phyloP scores from a whole-genome alignment of 1,140 invertebrate genomes.

The Macrocentrus cingulum region DNA sequence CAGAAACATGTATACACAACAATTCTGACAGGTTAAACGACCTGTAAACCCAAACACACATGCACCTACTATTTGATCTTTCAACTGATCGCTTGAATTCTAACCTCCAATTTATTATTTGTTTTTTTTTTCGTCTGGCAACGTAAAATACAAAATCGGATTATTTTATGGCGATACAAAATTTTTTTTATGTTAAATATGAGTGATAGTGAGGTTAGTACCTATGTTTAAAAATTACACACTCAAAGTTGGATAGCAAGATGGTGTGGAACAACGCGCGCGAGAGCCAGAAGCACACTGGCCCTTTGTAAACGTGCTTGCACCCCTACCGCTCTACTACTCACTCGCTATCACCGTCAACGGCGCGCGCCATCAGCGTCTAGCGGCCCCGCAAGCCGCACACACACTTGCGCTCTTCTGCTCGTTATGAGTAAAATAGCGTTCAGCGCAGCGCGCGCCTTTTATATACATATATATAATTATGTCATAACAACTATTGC shows the following conservation, averaged over 20 bases:
- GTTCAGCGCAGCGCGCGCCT: not conserved
- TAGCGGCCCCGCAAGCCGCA: constrained; percentile 9
- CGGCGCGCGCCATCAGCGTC: constrained; percentile 25
- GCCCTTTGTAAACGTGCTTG: constrained; percentile 41
- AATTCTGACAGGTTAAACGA: constrained; percentile 20
- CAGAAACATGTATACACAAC: constrained; percentile 2
- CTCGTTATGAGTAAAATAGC: not conserved
- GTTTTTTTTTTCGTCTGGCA: no score
- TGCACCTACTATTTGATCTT: constrained; percentile 9
- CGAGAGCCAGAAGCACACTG: constrained; percentile 48
- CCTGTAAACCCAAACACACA: constrained; percentile 17
- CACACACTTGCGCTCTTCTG: not conserved
- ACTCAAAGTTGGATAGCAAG: no score
- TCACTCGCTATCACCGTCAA: no score
- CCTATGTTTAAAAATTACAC: no score
- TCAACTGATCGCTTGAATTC: not conserved
- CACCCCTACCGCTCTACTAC: no score
- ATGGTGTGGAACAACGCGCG: constrained; percentile 20
- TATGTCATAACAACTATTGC: constrained; percentile 52
- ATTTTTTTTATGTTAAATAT: no score
- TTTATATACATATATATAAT: constrained; percentile 41
- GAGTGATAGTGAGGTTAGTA: no score
- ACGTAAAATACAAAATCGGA: no score
- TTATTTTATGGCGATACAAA: not conserved
- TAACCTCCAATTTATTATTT: no score